A percentile compares a stretch with the other conserved stretches of the same genome.
Evolutionary conservation across 2,797 vertebrate genomes (phyloP).

Genomic region (Lutjanus campechanus): DNA sequence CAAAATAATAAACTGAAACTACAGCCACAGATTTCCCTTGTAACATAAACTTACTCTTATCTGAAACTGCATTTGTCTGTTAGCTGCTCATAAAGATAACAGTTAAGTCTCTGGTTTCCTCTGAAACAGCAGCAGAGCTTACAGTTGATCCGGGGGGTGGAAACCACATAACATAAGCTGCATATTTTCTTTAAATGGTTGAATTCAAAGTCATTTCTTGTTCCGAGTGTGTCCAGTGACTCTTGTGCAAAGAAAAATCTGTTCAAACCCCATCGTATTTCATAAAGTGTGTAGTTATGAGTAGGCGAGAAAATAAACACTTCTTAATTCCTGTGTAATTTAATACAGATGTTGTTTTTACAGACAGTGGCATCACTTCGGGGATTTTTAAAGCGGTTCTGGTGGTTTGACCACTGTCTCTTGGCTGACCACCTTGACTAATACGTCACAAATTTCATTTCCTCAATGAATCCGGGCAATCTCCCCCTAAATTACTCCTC

Average conservation of each 20-base stretch:
- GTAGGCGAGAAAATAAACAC: background rate
- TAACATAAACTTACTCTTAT: background rate
- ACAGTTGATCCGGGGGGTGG: background rate
- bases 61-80: background rate
- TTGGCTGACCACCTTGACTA: conserved; percentile 44
- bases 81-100: conserved; percentile 1
- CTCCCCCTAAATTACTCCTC: conserved; percentile 1
- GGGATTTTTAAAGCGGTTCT: conserved; percentile 22
- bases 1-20: conserved; percentile 33
- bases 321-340: conserved; percentile 16
- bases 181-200: background rate
- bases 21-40: background rate
- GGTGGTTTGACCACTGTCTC: conserved; percentile 53
- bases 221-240: background rate
- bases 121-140: conserved; percentile 20
- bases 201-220: background rate
- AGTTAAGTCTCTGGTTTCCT: conserved; percentile 24
- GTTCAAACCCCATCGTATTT: background rate
- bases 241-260: background rate
- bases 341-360: conserved; percentile 7
- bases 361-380: conserved; percentile 8
- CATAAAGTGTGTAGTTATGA: background rate
- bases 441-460: conserved; percentile 57
- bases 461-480: conserved; percentile 23
- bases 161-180: conserved; percentile 2